Base-by-base conservation (phyloP, 2,888 invertebrate species). In the Drosophila borealis region DNA sequence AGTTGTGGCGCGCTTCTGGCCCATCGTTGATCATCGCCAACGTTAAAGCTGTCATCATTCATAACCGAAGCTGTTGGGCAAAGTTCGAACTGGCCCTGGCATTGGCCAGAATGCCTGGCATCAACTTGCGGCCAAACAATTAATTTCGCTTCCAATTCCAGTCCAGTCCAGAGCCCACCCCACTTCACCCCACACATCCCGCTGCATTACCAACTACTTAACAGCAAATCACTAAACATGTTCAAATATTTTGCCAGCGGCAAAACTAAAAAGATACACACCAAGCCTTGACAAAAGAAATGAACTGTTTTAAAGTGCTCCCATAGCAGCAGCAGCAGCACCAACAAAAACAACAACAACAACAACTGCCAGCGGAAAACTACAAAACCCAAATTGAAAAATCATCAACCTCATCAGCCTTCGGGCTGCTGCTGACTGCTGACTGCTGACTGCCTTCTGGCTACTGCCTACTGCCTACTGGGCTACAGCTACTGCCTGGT, bases 141-240 rank as follows among this genome's bases (percentile, higher is more conserved):
- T 79, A 78, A 74, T 80, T 72, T 76, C 42, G 53, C 62, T 42
- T 44, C 44, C 57, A 41, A 14, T 19, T 39, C 41, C 42, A 49
- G 4, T 53, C 21, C 3, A 19, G 14, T 36, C 41, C 42, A 46
- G 3, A 49, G 14, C 4, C 39, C n/a, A 1, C 9, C 2, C 17
- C 13, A 13, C 14, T 46, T 13, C 21, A 11, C 19, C 37, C 6
- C 2, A 14, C 41, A 17, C 17, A 2, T 4, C 41, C 11, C 19
- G 11, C 2, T 81, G 84, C 88, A 84, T 87, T 85, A 85, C 85
- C 77, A 70, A 78, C 89, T 81, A 88, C 89, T 88, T 88, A 88
- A 89, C 87, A 89, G 89, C 83, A 84, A 89, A 89, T 89, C 81
- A 86, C 88, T 89, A 88, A 89, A 88, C 86, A 81, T 81, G 71